A percentile compares a stretch with the other conserved stretches of the same genome.
These are phyloP conservation scores for Boleophthalmus pectinirostris DNA, from an alignment of 2,113 vertebrate genomes.

Conservation along the genomic window DNA sequence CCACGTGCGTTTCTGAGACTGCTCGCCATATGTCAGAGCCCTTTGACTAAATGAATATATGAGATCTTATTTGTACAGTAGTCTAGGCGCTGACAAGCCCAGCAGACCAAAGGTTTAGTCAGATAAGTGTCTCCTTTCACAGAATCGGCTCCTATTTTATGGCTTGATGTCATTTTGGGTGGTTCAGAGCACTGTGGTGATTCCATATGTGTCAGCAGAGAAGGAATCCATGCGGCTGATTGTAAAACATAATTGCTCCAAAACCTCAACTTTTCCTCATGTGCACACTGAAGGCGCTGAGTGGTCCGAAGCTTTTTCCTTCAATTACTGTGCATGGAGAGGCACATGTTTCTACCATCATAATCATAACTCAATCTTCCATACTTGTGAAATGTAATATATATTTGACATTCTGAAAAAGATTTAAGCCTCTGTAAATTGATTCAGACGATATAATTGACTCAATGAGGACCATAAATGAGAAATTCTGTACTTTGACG, in stretches of 20 bases:
- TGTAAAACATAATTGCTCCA: slow-evolving; percentile 55
- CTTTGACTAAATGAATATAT: slow-evolving; percentile 31
- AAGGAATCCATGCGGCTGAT: slow-evolving; percentile 59
- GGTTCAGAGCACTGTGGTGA: slow-evolving; percentile 48
- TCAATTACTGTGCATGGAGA: slow-evolving; percentile 29
- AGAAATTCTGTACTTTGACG: background rate
- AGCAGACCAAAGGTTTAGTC: slow-evolving; percentile 14
- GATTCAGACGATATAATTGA: background rate
- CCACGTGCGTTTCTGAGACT: slow-evolving; percentile 26
- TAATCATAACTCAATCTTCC: slow-evolving; percentile 18
- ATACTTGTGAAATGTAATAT: background rate
- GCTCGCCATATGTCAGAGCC: slow-evolving; percentile 44
- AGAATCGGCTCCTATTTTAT: slow-evolving; percentile 45
- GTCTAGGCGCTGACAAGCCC: slow-evolving; percentile 32
- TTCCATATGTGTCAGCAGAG: slow-evolving; percentile 62
- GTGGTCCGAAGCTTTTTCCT: slow-evolving; percentile 11
- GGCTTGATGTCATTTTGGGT: slow-evolving; percentile 55
- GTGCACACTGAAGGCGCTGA: slow-evolving; percentile 35
- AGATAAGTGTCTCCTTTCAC: slow-evolving; percentile 55
- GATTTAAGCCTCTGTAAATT: background rate
- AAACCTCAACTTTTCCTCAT: slow-evolving; percentile 55
- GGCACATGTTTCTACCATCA: slow-evolving; percentile 44
- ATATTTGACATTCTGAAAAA: background rate
- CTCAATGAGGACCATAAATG: background rate
- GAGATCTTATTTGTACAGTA: slow-evolving; percentile 31